phyloP scores from a whole-genome alignment of 2,888 invertebrate genomes.

The Aporophyla nigra region DNA sequence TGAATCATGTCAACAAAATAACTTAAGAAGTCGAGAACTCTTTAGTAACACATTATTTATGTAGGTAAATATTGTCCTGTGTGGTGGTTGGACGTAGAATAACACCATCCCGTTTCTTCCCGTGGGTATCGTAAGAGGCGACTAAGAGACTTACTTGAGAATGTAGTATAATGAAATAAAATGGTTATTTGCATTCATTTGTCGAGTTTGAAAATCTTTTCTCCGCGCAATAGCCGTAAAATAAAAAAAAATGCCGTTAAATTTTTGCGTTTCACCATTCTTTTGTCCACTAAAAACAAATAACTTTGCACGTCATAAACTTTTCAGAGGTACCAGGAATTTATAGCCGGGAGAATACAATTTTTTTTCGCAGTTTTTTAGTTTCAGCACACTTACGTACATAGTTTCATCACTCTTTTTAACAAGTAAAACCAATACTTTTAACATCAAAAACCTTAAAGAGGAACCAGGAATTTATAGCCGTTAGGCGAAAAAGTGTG shows the following conservation, averaged over 20 bases:
- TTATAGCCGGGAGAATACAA: neutral
- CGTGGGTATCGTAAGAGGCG: no score
- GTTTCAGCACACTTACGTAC: neutral
- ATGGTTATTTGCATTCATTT: neutral
- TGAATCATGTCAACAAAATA: conserved; percentile 22
- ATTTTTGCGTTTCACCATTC: no score
- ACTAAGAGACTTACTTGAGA: no score
- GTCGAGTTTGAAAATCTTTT: neutral
- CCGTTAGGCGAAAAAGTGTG: neutral
- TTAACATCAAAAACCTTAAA: neutral
- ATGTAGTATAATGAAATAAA: no score
- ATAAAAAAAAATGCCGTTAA: no score
- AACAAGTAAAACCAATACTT: conserved; percentile 4
- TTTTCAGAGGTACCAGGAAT: neutral
- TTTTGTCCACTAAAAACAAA: no score
- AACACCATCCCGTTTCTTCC: no score
- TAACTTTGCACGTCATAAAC: neutral
- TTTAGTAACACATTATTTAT: conserved; percentile 1
- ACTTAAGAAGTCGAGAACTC: neutral
- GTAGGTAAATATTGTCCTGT: neutral
- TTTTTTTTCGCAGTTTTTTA: neutral
- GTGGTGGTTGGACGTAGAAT: no score
- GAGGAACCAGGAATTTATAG: conserved; percentile 12
- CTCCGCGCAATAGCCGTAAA: no score
- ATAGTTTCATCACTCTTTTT: neutral